Conservation (phyloP, 2,888 invertebrate genomes). For the Mesochorus sp. region DNA sequence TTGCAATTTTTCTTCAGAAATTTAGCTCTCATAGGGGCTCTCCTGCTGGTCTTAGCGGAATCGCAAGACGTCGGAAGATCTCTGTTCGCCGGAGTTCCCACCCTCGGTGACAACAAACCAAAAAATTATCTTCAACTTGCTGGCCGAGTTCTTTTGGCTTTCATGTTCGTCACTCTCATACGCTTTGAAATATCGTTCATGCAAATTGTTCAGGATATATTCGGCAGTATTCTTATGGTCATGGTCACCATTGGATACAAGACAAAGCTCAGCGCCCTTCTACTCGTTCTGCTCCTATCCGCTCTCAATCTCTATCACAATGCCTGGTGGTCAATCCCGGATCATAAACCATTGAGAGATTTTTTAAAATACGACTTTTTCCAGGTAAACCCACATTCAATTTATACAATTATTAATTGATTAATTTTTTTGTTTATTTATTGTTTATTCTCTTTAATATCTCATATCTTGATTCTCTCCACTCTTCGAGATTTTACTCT, state of each 20-base stretch:
- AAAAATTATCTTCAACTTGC: conserved; percentile 98
- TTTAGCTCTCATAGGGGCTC: conserved; percentile 97
- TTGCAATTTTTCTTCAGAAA: conserved; percentile 98
- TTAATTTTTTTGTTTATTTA: no score
- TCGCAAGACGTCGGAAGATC: conserved; percentile 96
- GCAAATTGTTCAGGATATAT: conserved; percentile 95
- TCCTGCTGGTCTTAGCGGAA: conserved; percentile 97
- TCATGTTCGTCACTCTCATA: conserved; percentile 99
- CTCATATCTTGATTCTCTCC: no score
- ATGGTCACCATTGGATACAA: conserved; percentile 98
- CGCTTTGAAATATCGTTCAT: conserved; percentile 95
- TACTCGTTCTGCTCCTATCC: conserved; percentile 94
- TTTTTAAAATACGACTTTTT: conserved; percentile 99
- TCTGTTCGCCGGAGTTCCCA: conserved; percentile 97
- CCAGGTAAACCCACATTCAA: no score
- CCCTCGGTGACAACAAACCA: conserved; percentile 96
- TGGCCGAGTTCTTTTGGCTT: conserved; percentile 96
- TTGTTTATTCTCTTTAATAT: conserved; percentile 5
- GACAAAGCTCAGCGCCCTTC: conserved; percentile 98
- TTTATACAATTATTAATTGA: no score
- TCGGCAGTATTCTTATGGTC: conserved; percentile 97
- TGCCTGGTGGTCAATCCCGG: conserved; percentile 98
- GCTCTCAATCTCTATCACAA: conserved; percentile 98
- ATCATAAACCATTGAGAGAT: conserved; percentile 97
- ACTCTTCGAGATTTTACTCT: no score